Conservation (phyloP, 2,888 invertebrate genomes). For the Oscheius onirici region DNA sequence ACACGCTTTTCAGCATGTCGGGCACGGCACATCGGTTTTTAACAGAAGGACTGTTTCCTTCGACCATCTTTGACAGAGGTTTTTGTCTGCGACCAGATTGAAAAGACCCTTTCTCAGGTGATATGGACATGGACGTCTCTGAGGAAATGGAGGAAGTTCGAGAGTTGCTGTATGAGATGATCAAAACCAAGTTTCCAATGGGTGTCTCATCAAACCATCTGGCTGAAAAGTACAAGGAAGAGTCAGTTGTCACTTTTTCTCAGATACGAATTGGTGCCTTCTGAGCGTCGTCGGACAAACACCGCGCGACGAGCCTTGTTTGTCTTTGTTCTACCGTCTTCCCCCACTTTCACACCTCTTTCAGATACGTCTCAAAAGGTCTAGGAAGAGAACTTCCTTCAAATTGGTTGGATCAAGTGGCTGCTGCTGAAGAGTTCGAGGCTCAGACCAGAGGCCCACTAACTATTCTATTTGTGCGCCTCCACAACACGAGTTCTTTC, state of each 20-base stretch:
- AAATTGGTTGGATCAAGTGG: constrained; percentile 61
- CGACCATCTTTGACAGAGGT: constrained; percentile 56
- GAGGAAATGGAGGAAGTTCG: constrained; percentile 65
- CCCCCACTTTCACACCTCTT: constrained; percentile 8
- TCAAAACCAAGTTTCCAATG: constrained; percentile 59
- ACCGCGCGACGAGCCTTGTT: neutral
- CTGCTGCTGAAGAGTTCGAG: constrained; percentile 62
- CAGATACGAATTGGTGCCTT: neutral
- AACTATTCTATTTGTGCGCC: constrained; percentile 58
- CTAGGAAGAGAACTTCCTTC: constrained; percentile 53
- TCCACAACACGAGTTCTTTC: constrained; percentile 54
- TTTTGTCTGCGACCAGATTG: neutral
- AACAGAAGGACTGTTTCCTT: constrained; percentile 50
- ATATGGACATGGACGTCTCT: constrained; percentile 59
- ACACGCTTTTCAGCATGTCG: constrained; percentile 14
- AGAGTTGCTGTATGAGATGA: constrained; percentile 59
- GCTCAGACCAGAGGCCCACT: constrained; percentile 57
- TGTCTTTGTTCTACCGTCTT: neutral
- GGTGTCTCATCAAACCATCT: constrained; percentile 58
- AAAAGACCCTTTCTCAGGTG: constrained; percentile 35
- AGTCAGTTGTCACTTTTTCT: constrained; percentile 40
- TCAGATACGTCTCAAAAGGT: constrained; percentile 54
- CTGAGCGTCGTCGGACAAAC: neutral
- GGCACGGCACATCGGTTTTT: constrained; percentile 33
- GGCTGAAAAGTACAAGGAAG: constrained; percentile 58